Conservation (phyloP, 1,140 invertebrate genomes). For the Sitobion miscanthi region DNA sequence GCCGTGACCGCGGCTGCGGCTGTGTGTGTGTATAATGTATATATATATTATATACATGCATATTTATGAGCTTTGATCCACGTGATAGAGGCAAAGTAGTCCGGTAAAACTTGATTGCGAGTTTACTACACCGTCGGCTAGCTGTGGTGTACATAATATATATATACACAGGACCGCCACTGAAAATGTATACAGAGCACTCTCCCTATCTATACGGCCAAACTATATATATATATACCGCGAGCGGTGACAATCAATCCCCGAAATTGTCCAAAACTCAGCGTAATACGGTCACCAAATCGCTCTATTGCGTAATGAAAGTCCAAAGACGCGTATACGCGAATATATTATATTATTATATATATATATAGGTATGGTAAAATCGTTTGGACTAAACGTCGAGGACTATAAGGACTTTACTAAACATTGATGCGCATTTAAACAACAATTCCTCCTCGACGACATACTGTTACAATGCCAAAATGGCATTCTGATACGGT, state of each 20-base stretch:
- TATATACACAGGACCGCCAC: neutral
- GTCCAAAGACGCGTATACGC: neutral
- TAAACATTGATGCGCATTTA: neutral
- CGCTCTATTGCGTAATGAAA: neutral
- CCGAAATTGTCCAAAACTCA: neutral
- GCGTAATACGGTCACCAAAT: neutral
- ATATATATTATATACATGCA: neutral
- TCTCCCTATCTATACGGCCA: neutral
- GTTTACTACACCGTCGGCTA: neutral
- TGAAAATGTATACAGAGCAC: neutral
- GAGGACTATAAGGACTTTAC: neutral
- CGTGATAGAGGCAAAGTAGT: neutral
- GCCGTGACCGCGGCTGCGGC: no score
- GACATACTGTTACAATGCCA: neutral
- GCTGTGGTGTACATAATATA: neutral
- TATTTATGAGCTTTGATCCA: slow-evolving; percentile 38
- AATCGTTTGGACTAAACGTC: slow-evolving; percentile 3
- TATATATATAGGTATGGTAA: neutral
- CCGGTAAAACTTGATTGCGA: slow-evolving; percentile 22
- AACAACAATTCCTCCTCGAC: neutral
- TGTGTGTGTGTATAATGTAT: neutral
- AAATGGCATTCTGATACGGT: neutral
- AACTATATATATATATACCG: neutral
- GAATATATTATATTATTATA: neutral
- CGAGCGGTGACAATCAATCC: neutral